phyloP scores from a whole-genome alignment of 2,113 vertebrate species.

The Ictalurus punctatus region DNA sequence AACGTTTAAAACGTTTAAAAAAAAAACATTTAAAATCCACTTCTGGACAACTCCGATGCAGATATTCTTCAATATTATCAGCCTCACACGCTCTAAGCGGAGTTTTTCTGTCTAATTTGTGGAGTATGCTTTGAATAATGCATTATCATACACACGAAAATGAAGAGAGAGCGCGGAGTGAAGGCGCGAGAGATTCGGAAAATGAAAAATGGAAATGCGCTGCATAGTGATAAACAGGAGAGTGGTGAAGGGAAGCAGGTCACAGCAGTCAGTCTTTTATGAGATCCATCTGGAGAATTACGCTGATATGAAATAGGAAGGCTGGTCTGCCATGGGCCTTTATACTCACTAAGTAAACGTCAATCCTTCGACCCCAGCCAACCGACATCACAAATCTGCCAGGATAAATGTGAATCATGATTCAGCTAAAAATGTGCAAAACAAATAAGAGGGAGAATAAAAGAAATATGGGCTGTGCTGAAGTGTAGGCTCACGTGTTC shows the following conservation, averaged over 20 bases:
- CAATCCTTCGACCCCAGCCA: slow-evolving; percentile 74
- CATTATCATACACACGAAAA: slow-evolving; percentile 4
- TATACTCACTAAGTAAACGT: slow-evolving; percentile 76
- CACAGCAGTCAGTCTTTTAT: slow-evolving; percentile 43
- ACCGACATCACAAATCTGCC: slow-evolving; percentile 74
- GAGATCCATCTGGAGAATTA: slow-evolving; percentile 46
- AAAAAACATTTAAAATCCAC: slow-evolving; percentile 11
- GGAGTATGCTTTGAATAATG: slow-evolving; percentile 25
- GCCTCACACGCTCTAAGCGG: background rate
- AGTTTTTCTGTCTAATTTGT: background rate
- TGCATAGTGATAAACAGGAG: slow-evolving; percentile 32
- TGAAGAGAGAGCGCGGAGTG: background rate
- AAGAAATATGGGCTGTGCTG: background rate
- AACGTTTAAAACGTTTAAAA: slow-evolving; percentile 17
- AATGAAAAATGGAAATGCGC: slow-evolving; percentile 47
- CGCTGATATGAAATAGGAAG: slow-evolving; percentile 37
- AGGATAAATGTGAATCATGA: slow-evolving; percentile 56
- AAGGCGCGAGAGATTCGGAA: slow-evolving; percentile 22
- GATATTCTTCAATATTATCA: slow-evolving; percentile 13
- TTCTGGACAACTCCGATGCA: slow-evolving; percentile 15
- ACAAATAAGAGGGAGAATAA: background rate
- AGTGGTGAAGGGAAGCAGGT: slow-evolving; percentile 32
- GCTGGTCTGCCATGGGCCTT: slow-evolving; percentile 38
- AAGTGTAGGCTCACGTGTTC: slow-evolving; percentile 70
- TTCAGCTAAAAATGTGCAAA: slow-evolving; percentile 40